phyloP scores from a whole-genome alignment of 2,797 vertebrate genomes.

The Eremophila alpestris region DNA sequence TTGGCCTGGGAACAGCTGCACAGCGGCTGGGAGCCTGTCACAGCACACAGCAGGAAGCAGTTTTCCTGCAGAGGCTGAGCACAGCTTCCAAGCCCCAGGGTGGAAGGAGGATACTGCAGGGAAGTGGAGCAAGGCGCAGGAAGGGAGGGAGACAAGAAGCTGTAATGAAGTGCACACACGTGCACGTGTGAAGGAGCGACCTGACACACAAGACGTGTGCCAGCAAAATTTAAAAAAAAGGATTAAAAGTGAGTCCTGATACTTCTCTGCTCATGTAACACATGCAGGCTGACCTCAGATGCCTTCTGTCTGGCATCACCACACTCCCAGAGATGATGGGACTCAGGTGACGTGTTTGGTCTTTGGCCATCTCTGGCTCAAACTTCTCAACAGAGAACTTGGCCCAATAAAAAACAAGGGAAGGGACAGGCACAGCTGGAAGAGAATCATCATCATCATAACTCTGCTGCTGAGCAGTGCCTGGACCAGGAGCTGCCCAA shows the following conservation, averaged over 20 bases:
- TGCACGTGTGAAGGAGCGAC: neutral
- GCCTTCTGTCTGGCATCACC: constrained; percentile 51
- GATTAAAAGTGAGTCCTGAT: neutral
- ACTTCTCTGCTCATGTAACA: constrained; percentile 8
- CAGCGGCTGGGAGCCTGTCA: neutral
- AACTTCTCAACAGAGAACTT: neutral
- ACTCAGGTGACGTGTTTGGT: neutral
- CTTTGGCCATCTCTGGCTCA: neutral
- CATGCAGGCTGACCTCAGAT: neutral
- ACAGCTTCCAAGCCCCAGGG: neutral
- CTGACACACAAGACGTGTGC: neutral
- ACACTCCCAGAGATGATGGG: neutral
- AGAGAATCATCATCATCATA: neutral
- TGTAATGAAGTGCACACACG: constrained; percentile 37
- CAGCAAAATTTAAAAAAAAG: neutral
- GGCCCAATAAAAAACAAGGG: neutral
- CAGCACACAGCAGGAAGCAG: constrained; percentile 55
- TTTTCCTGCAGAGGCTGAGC: constrained; percentile 23
- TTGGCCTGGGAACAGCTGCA: neutral
- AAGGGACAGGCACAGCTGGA: neutral
- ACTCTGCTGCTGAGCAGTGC: neutral
- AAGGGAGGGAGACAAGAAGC: neutral
- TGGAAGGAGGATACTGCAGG: constrained; percentile 27
- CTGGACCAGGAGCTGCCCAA: neutral
- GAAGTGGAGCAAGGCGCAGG: neutral